Conservation (phyloP, 2,888 invertebrate genomes). For the Escarpia spicata region DNA sequence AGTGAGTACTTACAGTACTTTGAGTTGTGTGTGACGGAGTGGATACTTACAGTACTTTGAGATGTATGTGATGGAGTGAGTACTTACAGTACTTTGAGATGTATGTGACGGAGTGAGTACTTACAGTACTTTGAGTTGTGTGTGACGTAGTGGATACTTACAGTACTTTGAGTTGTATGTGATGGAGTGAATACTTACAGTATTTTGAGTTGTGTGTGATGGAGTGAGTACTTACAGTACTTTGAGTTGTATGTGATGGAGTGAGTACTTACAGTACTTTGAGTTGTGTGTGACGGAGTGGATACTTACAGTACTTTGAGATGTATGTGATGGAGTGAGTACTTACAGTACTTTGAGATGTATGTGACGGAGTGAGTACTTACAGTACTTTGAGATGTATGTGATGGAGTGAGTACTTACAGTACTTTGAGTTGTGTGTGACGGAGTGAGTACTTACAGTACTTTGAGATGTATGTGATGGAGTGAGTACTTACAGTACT, state of each 20-base stretch:
- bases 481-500: not conserved
- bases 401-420: not conserved
- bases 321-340: not conserved
- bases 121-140: not conserved
- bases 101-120: not conserved
- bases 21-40: not conserved
- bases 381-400: not conserved
- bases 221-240: not conserved
- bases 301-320: not conserved
- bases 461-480: not conserved
- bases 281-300: not conserved
- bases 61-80: not conserved
- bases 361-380: not conserved
- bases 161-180: not conserved
- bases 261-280: not conserved
- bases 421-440: not conserved
- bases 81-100: not conserved
- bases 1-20: not conserved
- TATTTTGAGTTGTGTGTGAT: not conserved
- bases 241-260: not conserved
- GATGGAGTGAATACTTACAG: not conserved
- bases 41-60: not conserved
- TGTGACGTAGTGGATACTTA: not conserved
- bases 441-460: not conserved
- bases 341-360: not conserved